Percentiles rank a stretch among this genome's conserved stretches.
These are phyloP conservation scores for Catocala sponsa DNA, from an alignment of 2,888 invertebrate species.

Conservation along the genomic window DNA sequence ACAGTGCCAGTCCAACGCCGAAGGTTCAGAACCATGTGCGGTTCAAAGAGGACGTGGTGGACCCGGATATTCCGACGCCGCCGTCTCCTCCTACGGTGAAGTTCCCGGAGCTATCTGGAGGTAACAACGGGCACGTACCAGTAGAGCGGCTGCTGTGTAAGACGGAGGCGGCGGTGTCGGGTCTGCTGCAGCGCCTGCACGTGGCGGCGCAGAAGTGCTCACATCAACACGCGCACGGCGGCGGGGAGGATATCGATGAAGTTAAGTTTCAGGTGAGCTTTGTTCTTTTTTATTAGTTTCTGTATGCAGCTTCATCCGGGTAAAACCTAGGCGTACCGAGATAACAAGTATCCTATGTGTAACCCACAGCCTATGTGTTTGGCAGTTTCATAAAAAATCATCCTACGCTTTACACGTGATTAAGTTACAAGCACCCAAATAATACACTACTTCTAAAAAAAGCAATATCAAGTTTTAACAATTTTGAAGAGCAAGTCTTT, in stretches of 20 bases:
- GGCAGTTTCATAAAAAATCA: too few species aligned
- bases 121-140: constrained; percentile 88
- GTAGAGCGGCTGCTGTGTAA: constrained; percentile 90
- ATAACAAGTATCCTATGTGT: too few species aligned
- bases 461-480: too few species aligned
- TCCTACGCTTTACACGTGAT: too few species aligned
- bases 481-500: too few species aligned
- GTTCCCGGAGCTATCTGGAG: constrained; percentile 72
- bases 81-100: constrained; percentile 81
- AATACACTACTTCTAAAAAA: too few species aligned
- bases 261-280: constrained; percentile 91
- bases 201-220: constrained; percentile 91
- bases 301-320: too few species aligned
- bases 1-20: constrained; percentile 72
- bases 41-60: constrained; percentile 80
- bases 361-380: too few species aligned
- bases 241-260: constrained; percentile 92
- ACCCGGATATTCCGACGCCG: constrained; percentile 78
- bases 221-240: constrained; percentile 92
- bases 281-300: too few species aligned
- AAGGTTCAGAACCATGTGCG: constrained; percentile 82
- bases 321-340: too few species aligned
- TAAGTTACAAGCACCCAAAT: too few species aligned
- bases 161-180: constrained; percentile 91
- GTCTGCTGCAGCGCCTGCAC: constrained; percentile 90